Evolutionary conservation across 2,113 vertebrate species (phyloP).

Genomic region (Ancistrus triradiatus): DNA sequence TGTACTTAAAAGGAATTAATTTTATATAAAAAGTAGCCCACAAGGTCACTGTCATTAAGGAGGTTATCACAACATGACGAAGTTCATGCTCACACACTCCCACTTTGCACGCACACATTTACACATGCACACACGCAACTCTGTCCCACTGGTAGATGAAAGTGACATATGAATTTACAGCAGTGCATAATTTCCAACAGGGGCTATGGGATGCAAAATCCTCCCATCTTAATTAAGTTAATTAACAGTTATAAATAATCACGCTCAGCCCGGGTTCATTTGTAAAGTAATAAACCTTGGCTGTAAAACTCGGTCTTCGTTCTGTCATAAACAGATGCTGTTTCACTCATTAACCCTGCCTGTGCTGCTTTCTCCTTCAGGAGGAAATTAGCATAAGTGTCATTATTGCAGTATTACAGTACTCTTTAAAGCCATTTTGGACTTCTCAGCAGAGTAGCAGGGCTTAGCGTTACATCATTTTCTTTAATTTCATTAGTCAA

Average conservation of each 20-base stretch:
- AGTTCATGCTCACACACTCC: no score
- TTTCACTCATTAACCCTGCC: constrained; percentile 34
- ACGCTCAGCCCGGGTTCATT: constrained; percentile 65
- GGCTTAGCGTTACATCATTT: constrained; percentile 38
- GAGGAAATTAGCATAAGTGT: neutral
- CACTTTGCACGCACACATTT: neutral
- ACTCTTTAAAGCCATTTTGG: constrained; percentile 26
- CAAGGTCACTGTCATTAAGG: no score
- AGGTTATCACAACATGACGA: no score
- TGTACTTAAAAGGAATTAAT: no score
- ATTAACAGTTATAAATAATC: constrained; percentile 74
- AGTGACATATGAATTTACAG: constrained; percentile 58
- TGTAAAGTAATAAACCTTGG: constrained; percentile 65
- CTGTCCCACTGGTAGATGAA: constrained; percentile 31
- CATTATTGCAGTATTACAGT: constrained; percentile 29
- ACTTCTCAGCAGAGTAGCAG: constrained; percentile 1
- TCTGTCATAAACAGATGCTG: constrained; percentile 63
- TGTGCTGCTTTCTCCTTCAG: constrained; percentile 32
- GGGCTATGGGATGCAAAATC: constrained; percentile 53
- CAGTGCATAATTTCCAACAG: constrained; percentile 59
- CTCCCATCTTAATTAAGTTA: constrained; percentile 64
- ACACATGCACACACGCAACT: constrained; percentile 17
- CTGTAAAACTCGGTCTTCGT: constrained; percentile 62
- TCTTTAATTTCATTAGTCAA: constrained; percentile 49
- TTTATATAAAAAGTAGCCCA: no score